Conservation (phyloP, 2,888 invertebrate species). For the Serripes groenlandicus region DNA sequence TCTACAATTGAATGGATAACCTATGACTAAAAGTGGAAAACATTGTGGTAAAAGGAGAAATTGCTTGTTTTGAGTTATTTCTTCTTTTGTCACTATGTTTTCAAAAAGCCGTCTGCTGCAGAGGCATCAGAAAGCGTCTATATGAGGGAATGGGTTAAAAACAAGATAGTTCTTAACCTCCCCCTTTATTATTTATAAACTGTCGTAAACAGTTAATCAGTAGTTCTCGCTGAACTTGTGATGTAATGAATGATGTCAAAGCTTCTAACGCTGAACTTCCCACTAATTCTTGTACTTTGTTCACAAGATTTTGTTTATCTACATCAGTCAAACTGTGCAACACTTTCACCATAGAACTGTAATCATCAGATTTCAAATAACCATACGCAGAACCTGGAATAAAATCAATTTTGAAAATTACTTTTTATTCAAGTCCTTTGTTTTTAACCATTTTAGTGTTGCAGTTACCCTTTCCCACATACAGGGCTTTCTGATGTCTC, state of each 20-base stretch:
- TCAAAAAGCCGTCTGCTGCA: too few species aligned
- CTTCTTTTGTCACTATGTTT: background rate
- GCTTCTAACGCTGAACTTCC: slow-evolving; percentile 81
- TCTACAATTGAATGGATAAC: too few species aligned
- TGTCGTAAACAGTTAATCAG: slow-evolving; percentile 75
- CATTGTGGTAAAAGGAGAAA: background rate
- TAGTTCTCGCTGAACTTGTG: slow-evolving; percentile 81
- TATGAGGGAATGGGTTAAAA: too few species aligned
- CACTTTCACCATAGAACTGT: slow-evolving; percentile 79
- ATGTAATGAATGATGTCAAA: slow-evolving; percentile 78
- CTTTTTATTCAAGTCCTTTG: too few species aligned
- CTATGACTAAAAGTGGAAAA: too few species aligned
- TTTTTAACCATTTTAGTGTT: background rate
- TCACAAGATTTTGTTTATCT: slow-evolving; percentile 78
- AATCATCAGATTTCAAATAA: slow-evolving; percentile 79
- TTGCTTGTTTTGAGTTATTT: background rate
- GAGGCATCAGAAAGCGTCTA: background rate
- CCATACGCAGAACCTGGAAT: slow-evolving; percentile 76
- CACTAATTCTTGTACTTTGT: slow-evolving; percentile 81
- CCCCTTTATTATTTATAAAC: slow-evolving; percentile 69
- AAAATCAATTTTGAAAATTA: too few species aligned
- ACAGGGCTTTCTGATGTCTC: background rate
- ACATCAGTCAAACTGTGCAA: slow-evolving; percentile 76
- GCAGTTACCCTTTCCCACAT: background rate
- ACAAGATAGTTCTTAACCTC: too few species aligned